Conservation (phyloP, 2,888 invertebrate genomes). For the Salpingus planirostris region DNA sequence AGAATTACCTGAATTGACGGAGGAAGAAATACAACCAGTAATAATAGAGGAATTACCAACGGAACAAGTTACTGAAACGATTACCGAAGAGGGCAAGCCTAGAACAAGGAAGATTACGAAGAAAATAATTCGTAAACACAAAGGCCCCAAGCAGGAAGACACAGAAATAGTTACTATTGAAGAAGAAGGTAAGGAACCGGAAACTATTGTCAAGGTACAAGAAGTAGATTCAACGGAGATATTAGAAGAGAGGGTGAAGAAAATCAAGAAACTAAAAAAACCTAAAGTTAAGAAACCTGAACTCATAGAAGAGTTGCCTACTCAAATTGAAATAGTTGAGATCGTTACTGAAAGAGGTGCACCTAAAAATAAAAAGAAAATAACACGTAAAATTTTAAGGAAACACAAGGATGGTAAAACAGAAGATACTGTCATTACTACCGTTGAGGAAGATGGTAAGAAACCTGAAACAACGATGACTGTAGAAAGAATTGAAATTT, state of each 20-base stretch:
- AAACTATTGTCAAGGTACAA: constrained; percentile 26
- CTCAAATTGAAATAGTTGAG: constrained; percentile 28
- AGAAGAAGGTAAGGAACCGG: constrained; percentile 22
- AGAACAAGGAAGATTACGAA: constrained; percentile 36
- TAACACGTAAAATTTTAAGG: constrained; percentile 26
- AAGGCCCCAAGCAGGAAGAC: constrained; percentile 34
- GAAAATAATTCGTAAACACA: constrained; percentile 41
- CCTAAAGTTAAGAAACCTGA: constrained; percentile 12
- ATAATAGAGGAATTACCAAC: no score
- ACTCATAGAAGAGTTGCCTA: constrained; percentile 9
- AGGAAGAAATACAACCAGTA: constrained; percentile 18
- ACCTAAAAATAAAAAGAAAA: constrained; percentile 22
- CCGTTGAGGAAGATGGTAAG: constrained; percentile 40
- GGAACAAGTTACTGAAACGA: constrained; percentile 33
- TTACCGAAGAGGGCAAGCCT: constrained; percentile 32
- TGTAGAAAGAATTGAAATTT: constrained; percentile 23
- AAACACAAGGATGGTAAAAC: constrained; percentile 22
- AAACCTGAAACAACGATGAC: constrained; percentile 25
- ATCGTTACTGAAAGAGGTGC: constrained; percentile 26
- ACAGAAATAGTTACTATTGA: constrained; percentile 32
- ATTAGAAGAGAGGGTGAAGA: constrained; percentile 27
- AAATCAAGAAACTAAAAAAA: no score
- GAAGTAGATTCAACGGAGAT: constrained; percentile 5
- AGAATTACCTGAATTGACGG: constrained; percentile 25
- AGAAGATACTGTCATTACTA: constrained; percentile 39